These are phyloP conservation scores for Drosophila crucigera DNA, from an alignment of 2,888 invertebrate species.

Conservation along the genomic window DNA sequence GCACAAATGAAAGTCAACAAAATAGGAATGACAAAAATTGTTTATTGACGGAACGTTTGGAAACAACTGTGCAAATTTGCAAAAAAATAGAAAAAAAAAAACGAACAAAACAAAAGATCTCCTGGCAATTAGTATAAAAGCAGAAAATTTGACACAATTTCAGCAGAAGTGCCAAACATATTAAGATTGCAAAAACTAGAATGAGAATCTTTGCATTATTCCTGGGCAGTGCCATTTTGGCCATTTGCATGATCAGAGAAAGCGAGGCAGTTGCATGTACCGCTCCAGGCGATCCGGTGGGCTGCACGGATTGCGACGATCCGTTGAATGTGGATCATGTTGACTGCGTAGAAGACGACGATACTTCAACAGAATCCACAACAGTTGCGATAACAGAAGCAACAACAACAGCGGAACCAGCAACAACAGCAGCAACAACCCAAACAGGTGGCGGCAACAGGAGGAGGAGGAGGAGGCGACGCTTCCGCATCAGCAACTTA, in stretches of 20 bases:
- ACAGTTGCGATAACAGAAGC: conserved; percentile 5
- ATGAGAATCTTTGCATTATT: conserved; percentile 15
- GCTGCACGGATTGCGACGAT: conserved; percentile 20
- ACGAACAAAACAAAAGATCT: background rate
- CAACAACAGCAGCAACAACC: conserved; percentile 5
- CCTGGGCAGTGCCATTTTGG: conserved; percentile 14
- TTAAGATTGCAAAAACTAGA: background rate
- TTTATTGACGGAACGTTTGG: background rate
- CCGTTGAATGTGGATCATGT: background rate
- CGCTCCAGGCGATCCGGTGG: background rate
- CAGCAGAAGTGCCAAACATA: background rate
- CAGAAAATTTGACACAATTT: background rate
- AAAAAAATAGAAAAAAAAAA: background rate
- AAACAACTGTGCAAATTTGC: conserved; percentile 31
- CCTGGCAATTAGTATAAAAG: conserved; percentile 30
- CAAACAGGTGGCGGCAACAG: background rate
- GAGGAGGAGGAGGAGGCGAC: background rate
- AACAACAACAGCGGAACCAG: background rate
- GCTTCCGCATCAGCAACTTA: background rate
- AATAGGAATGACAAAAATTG: background rate
- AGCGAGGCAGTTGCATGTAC: conserved; percentile 19
- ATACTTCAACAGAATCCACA: background rate
- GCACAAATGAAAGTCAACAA: background rate
- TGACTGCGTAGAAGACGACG: conserved; percentile 3
- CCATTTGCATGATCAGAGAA: background rate